These are phyloP conservation scores for Orestias chungarensis DNA, from an alignment of 2,797 vertebrate species.

Conservation along the genomic window DNA sequence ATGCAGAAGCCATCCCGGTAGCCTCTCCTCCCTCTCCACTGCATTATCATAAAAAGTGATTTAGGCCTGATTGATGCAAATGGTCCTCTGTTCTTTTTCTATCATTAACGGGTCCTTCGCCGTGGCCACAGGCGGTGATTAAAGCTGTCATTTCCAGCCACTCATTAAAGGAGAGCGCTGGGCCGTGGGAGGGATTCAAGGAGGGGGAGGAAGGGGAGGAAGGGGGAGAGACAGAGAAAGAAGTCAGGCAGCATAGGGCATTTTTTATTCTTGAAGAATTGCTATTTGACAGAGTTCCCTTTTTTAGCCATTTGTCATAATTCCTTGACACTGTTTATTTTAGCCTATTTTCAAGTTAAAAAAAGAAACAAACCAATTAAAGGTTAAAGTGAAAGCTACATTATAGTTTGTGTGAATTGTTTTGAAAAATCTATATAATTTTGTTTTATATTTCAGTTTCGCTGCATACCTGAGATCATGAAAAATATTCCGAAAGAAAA, in stretches of 20 bases:
- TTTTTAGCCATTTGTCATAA: conserved; percentile 59
- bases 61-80: conserved; percentile 99
- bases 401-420: conserved; percentile 59
- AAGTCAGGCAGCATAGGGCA: conserved; percentile 76
- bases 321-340: conserved; percentile 62
- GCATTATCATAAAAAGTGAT: conserved; percentile 99
- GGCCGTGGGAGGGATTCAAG: conserved; percentile 84
- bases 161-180: conserved; percentile 93
- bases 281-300: conserved; percentile 57
- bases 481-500: conserved; percentile 63
- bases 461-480: conserved; percentile 64
- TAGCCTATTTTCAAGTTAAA: conserved; percentile 50
- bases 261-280: conserved; percentile 63
- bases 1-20: conserved; percentile 90
- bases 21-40: conserved; percentile 85
- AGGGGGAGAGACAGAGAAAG: conserved; percentile 59
- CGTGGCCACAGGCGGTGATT: conserved; percentile 99
- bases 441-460: conserved; percentile 64
- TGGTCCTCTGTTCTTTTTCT: conserved; percentile 97
- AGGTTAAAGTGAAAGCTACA: conserved; percentile 69
- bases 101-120: conserved; percentile 96
- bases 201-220: conserved; percentile 63
- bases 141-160: conserved; percentile 99
- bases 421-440: conserved; percentile 59
- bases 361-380: conserved; percentile 55